Percentiles rank a stretch among this genome's conserved stretches.
Conservation (phyloP, 1,140 invertebrate species). For the Colletes latitarsis region DNA sequence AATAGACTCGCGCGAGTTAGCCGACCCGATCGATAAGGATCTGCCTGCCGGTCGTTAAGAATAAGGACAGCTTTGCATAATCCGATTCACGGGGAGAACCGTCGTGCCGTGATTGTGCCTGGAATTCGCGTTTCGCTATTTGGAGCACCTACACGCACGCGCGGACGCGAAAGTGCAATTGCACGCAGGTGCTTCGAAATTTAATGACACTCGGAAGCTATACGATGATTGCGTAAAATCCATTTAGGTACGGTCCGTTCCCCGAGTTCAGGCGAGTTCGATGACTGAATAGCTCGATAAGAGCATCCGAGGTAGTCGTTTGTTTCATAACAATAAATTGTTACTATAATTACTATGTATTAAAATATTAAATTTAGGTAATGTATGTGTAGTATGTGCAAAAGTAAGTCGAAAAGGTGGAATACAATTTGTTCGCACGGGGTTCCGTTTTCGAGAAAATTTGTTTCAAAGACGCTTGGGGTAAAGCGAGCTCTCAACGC, state of each 20-base stretch:
- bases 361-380: too few relatives aligned
- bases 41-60: conserved; percentile 36
- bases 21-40: conserved; percentile 15
- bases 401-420: too few relatives aligned
- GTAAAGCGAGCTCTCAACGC: too few relatives aligned
- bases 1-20: conserved; percentile 6
- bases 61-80: conserved; percentile 50
- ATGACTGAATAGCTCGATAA: not conserved
- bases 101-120: conserved; percentile 5
- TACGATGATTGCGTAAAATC: not conserved
- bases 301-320: too few relatives aligned
- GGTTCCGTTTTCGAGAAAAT: too few relatives aligned
- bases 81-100: conserved; percentile 27
- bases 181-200: not conserved
- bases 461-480: too few relatives aligned
- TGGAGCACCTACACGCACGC: not conserved
- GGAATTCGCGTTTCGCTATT: conserved; percentile 23
- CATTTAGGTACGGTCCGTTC: not conserved
- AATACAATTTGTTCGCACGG: too few relatives aligned
- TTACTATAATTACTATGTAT: too few relatives aligned
- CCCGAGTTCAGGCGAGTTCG: not conserved
- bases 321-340: too few relatives aligned
- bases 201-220: not conserved
- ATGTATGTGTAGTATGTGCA: too few relatives aligned
- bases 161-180: not conserved